Evolutionary conservation across 64 coral and sea anemone genomes (phyloP), one percentile per base, ranked within the genome.

Genomic region (Platygyra sinensis): DNA sequence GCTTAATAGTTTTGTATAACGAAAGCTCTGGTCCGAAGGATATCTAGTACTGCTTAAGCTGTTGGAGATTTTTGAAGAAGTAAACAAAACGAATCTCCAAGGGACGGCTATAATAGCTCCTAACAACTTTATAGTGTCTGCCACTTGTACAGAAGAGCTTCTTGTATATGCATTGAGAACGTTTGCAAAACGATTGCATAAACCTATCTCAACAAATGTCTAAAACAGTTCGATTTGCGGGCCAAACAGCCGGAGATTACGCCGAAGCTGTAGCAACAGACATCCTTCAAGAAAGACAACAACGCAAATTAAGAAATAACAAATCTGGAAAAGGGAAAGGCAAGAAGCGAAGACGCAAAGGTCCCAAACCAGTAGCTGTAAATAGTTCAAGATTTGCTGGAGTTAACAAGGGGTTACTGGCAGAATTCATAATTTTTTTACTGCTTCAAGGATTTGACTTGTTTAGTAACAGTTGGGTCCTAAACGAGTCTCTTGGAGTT

Each of bases 401-500:
- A 7, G 33, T 98, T 1, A 98, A 98, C 73, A 94, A 94, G 67
- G 96, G 96, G 14, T 67, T 98, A 57, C 88, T 98, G 5, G 36
- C 78, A 0, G 96, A 98, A 30, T 98, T 98, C 11, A 67, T 94
- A 22, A 83, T 98, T 32, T 98, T 98, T 71, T 46, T 98, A 16
- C 38, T 94, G 4, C 89, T 94, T 17, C 96, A 98, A 51, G 96
- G 96, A n/a, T 98, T 98, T 46, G 89, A 98, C 85, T 89, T 98
- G 24, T 94, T 98, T 64, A 98, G 93, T 15, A 98, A 98, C 72
- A 78, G 62, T 49, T 94, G 92, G 92, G 96, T 92, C 18, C 72
- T 92, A n/a, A 89, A 50, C 30, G 92, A 94, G 80, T 93, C 93
- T 62, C 24, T 80, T 72, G 72, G 2, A 15, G 86, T 94, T 62